These are phyloP conservation scores for Thymelicus sylvestris DNA, from an alignment of 2,888 invertebrate genomes.

Conservation along the genomic window DNA sequence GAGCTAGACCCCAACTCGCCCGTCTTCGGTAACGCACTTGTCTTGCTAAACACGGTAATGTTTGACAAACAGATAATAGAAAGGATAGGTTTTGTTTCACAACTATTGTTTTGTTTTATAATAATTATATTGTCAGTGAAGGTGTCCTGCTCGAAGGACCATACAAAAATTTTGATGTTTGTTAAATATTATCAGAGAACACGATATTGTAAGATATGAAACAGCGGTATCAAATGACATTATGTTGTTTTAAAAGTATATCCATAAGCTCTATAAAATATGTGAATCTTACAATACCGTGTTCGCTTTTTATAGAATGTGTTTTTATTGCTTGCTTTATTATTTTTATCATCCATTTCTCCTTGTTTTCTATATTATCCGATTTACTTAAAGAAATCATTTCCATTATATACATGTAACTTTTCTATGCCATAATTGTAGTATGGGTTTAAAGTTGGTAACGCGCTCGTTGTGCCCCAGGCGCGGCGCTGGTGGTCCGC, in stretches of 20 bases:
- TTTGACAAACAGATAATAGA: slow-evolving; percentile 42
- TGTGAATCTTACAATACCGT: not conserved
- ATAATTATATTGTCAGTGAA: too few relatives aligned
- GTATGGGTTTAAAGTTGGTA: not conserved
- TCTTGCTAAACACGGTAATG: slow-evolving; percentile 53
- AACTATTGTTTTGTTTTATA: too few relatives aligned
- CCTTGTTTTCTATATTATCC: not conserved
- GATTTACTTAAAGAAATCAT: not conserved
- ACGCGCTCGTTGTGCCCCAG: slow-evolving; percentile 46
- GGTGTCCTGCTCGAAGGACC: too few relatives aligned
- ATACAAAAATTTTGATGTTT: not conserved
- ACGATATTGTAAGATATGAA: not conserved
- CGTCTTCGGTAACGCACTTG: slow-evolving; percentile 75
- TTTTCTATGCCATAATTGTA: too few relatives aligned
- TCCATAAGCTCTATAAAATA: too few relatives aligned
- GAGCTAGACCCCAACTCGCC: slow-evolving; percentile 81
- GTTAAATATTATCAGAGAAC: slow-evolving; percentile 17
- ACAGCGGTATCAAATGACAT: not conserved
- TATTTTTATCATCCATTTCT: not conserved
- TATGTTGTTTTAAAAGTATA: too few relatives aligned
- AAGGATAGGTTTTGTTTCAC: too few relatives aligned
- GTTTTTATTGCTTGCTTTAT: slow-evolving; percentile 4
- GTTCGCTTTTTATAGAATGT: not conserved
- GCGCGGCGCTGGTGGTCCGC: slow-evolving; percentile 92
- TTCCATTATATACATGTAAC: not conserved